Percentiles rank a stretch among this genome's conserved stretches.
These are phyloP conservation scores for Antechinus flavipes DNA, from an alignment of 2,113 vertebrate species.

Conservation along the genomic window DNA sequence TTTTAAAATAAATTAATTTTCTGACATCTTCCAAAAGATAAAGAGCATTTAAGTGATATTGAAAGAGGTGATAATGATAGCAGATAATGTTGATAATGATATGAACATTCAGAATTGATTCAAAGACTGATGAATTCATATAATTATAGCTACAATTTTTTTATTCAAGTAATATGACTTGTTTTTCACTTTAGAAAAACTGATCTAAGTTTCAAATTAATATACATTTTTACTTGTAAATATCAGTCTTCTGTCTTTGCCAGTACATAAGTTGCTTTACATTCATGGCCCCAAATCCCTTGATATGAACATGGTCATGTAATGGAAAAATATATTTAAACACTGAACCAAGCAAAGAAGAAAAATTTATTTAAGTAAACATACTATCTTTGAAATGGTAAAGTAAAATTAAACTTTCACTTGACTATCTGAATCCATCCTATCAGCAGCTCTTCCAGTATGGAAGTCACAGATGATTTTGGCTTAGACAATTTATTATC, in stretches of 20 bases:
- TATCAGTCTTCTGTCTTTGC: neutral
- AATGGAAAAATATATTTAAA: neutral
- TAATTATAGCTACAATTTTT: neutral
- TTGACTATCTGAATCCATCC: neutral
- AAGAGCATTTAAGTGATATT: neutral
- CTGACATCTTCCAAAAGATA: constrained; percentile 8
- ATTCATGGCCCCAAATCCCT: neutral
- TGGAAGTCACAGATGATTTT: neutral
- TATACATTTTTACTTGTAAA: neutral
- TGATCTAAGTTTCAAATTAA: neutral
- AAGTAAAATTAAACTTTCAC: constrained; percentile 9
- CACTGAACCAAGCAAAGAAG: constrained; percentile 4
- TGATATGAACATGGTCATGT: neutral
- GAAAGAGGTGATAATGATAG: neutral
- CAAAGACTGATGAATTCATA: neutral
- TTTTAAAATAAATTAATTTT: neutral
- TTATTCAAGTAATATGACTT: neutral
- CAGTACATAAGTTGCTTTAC: neutral
- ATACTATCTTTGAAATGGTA: neutral
- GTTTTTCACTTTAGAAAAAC: constrained; percentile 27
- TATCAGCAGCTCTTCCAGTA: neutral
- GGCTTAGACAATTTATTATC: neutral
- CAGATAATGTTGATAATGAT: neutral
- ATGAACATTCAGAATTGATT: neutral
- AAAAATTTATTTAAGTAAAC: neutral